Conservation (phyloP, 2,888 invertebrate species). For the Charanyca ferruginea region DNA sequence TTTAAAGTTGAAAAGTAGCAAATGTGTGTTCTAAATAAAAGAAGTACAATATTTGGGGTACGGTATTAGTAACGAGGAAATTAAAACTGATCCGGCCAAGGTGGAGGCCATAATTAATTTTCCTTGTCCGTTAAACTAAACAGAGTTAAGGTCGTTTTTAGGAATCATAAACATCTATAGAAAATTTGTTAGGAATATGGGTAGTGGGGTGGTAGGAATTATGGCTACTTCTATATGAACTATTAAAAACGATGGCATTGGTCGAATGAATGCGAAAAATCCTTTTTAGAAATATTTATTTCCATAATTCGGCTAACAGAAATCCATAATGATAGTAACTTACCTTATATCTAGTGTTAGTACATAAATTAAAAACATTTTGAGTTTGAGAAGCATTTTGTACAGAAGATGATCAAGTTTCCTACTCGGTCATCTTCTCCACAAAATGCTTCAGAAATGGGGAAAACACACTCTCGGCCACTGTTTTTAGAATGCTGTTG, state of each 20-base stretch:
- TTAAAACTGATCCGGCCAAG: conserved; percentile 20
- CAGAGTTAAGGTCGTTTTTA: too few relatives aligned
- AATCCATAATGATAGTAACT: too few relatives aligned
- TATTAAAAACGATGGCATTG: conserved; percentile 2
- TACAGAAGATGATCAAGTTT: too few relatives aligned
- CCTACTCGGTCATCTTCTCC: too few relatives aligned
- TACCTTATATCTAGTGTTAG: too few relatives aligned
- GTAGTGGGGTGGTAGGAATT: background rate
- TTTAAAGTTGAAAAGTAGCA: conserved; percentile 27
- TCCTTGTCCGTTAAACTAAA: background rate
- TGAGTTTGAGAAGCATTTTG: too few relatives aligned
- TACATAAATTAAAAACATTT: too few relatives aligned
- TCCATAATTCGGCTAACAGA: too few relatives aligned
- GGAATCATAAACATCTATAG: conserved; percentile 5
- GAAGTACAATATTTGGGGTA: conserved; percentile 35
- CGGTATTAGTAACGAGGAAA: conserved; percentile 19
- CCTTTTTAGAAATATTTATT: background rate
- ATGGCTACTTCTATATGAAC: background rate
- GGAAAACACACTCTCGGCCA: too few relatives aligned
- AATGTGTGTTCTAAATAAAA: conserved; percentile 33
- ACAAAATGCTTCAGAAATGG: too few relatives aligned
- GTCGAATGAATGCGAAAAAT: background rate
- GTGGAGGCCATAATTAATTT: conserved; percentile 2
- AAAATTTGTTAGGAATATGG: conserved; percentile 5
- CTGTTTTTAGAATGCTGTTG: too few relatives aligned